Percentiles rank a stretch among this genome's conserved stretches.
These are phyloP conservation scores for Fregata magnificens DNA, from an alignment of 2,113 vertebrate genomes.

Conservation along the genomic window DNA sequence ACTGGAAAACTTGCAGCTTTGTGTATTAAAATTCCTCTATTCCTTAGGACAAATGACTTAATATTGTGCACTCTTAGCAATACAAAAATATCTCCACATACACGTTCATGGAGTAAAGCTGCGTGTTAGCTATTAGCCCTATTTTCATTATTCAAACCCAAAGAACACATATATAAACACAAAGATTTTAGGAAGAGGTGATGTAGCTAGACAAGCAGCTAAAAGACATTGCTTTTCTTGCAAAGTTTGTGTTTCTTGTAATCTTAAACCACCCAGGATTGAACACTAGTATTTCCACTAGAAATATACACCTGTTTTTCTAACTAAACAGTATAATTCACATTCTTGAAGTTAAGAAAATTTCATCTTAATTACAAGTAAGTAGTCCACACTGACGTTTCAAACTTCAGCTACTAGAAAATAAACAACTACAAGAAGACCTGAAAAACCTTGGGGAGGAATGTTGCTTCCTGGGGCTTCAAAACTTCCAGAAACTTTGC, in stretches of 20 bases:
- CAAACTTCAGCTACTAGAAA: not conserved
- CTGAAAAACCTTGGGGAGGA: not conserved
- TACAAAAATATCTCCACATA: not conserved
- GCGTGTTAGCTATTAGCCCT: not conserved
- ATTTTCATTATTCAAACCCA: not conserved
- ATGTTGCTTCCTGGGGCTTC: not conserved
- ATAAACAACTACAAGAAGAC: not conserved
- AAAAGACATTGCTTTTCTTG: not conserved
- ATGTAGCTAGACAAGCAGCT: not conserved
- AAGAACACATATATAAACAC: not conserved
- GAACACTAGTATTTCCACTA: not conserved
- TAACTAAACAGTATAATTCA: not conserved
- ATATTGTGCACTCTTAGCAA: not conserved
- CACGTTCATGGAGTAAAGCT: not conserved
- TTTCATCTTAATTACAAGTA: not conserved
- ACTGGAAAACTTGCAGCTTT: not conserved
- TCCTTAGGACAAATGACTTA: not conserved
- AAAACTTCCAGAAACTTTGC: not conserved
- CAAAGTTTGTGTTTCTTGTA: not conserved
- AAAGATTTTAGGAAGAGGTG: not conserved
- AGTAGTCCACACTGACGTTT: not conserved
- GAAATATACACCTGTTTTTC: not conserved
- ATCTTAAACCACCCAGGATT: not conserved
- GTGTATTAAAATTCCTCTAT: not conserved
- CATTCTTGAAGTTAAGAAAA: not conserved